Evolutionary conservation across 2,888 invertebrate species (phyloP).

Genomic region (Orthosia gothica): DNA sequence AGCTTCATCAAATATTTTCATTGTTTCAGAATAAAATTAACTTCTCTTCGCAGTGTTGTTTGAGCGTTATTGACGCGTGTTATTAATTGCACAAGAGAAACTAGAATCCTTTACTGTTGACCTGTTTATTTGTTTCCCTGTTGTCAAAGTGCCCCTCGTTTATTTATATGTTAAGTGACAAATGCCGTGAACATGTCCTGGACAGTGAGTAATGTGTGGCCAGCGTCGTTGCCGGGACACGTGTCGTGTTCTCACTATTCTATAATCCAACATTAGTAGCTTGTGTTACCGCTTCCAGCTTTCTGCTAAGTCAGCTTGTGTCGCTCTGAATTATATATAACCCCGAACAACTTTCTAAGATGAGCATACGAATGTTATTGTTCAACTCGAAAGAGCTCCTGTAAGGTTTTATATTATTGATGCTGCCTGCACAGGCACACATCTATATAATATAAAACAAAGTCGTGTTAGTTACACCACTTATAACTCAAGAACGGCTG

Average conservation of each 20-base stretch:
- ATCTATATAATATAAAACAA: too few species aligned
- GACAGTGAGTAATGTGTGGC: conserved; percentile 72
- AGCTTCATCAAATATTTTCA: conserved; percentile 29
- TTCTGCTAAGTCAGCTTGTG: conserved; percentile 63
- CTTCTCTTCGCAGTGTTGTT: conserved; percentile 35
- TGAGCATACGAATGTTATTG: conserved; percentile 42
- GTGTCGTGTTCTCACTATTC: conserved; percentile 57
- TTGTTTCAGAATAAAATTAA: conserved; percentile 44
- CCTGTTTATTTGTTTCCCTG: conserved; percentile 35
- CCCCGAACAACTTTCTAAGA: conserved; percentile 38
- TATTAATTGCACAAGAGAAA: conserved; percentile 41
- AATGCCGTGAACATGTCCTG: conserved; percentile 44
- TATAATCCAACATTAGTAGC: conserved; percentile 65
- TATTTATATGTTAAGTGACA: conserved; percentile 61
- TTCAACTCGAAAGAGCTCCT: conserved; percentile 15
- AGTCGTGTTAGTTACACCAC: too few species aligned
- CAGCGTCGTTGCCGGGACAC: conserved; percentile 46
- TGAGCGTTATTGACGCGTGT: conserved; percentile 26
- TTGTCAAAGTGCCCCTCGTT: conserved; percentile 27
- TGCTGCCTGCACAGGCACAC: conserved; percentile 9
- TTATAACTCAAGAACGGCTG: too few species aligned
- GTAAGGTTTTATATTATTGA: conserved; percentile 6
- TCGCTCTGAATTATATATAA: conserved; percentile 52
- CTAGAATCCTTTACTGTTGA: conserved; percentile 34
- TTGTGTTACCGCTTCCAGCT: conserved; percentile 51